Evolutionary conservation across 2,797 vertebrate species (phyloP), one percentile per base, ranked within the genome.

Genomic region (Acanthis flammea): DNA sequence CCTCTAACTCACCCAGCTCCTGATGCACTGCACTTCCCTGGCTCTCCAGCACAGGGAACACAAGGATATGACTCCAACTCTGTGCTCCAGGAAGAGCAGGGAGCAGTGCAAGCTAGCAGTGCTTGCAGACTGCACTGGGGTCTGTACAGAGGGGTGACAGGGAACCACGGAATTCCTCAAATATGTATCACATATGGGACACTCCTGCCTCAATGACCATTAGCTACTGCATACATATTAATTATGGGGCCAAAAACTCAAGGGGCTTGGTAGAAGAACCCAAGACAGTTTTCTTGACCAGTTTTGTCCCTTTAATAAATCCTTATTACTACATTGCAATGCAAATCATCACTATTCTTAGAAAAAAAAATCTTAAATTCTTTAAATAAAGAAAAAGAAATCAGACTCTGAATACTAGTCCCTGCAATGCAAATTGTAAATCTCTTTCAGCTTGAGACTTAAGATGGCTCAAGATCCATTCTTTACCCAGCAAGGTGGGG

Each of bases 111-210:
- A 48, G 25, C 41, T 9, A 12, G 37, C 45, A 66, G 13, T 1
- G 3, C 37, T 39, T 39, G 37, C 37, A 73, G 12, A 4, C 68
- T 30, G 51, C 51, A 19, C 66, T 31, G 18, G 2, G 19, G 12
- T 33, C 51, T n/a, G 67, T 16, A 23, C 68, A 55, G 35, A 41
- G 10, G 7, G 17, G 7, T 11, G 48, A 39, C 24, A 28, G 22
- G 25, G 21, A 67, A 37, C 14, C 33, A 19, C 0, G 2, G 24
- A 45, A 73, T 25, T 68, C 44, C 75, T 31, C 50, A 60, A 19
- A 5, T 2, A 7, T 2, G 0, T 3, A 42, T n/a, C 58, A 58
- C 28, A 27, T 19, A 10, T 0, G 8, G 24, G 48, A 22, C 30
- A 25, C 54, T 41, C 66, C 27, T 39, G 39, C 35, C 28, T 47